Base-by-base conservation (phyloP, 2,113 vertebrate species). In the Nannobrachium achirus region DNA sequence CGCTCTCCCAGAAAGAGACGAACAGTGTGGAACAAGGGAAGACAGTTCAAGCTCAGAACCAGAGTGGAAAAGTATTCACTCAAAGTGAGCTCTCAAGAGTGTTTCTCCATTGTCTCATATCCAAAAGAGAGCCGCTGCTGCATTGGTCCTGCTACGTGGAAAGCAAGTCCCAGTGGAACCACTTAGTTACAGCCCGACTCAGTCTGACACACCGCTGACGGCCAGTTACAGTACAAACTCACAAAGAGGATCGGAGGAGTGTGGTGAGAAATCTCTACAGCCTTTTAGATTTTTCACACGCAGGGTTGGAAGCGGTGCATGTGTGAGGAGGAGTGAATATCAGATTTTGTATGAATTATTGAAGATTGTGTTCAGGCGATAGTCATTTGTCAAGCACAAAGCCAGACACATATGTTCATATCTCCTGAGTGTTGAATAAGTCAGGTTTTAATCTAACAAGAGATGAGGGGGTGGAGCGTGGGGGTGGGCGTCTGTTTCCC, bases 371-470 rank as follows among this genome's bases (percentile, higher is more conserved):
- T 51, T 18, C 7, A 16, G 49, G 18, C 13, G 16, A 51, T 10
- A 18, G 53, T 72, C 49, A 51, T 16, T 18, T 16, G 18, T 16
- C n/a, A 51, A 51, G 45, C 45, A n/a, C 11, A 78, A 72, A 46
- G 14, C 9, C 0, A 71, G 13, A 65, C 49, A 52, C 15, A 39
- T 51, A 4, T 44, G 58, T 16, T 56, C n/a, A 7, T 6, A 64
- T 59, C 52, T 71, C 19, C 1, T 60, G 63, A 61, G 19, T 18
- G 40, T 19, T 64, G 41, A 68, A 50, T 67, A 55, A 75, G 73
- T 57, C 69, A 61, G 63, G 57, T 68, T 79, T 33, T 62, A 62
- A n/a, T 15, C 6, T 14, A 49, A 49, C 52, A 60, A 72, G 6
- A 33, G 25, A 33, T 33, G 25, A 5, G 3, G 25, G 25, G 25